Conservation (phyloP, 2,888 invertebrate genomes). For the Muscina levida region DNA sequence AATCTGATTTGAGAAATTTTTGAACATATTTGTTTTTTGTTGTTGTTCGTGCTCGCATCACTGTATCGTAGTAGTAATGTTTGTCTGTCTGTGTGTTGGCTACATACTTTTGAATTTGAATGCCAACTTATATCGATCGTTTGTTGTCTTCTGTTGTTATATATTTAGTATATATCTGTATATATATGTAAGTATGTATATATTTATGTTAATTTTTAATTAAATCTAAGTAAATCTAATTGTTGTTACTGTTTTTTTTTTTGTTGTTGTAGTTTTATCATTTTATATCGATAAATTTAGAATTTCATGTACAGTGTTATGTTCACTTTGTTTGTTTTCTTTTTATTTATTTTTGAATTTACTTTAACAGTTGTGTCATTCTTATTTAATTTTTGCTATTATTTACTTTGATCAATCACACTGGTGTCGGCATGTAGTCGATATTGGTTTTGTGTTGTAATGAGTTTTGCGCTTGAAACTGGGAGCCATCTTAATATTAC, state of each 20-base stretch:
- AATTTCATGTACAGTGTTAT: conserved; percentile 68
- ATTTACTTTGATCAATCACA: no score
- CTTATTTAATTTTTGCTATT: conserved; percentile 19
- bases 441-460: conserved; percentile 7
- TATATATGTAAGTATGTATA: conserved; percentile 43
- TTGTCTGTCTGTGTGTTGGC: no score
- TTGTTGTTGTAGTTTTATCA: conserved; percentile 5
- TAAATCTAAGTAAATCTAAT: conserved; percentile 50
- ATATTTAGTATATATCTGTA: no score
- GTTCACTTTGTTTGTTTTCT: conserved; percentile 56
- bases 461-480: conserved; percentile 1
- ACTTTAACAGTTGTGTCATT: conserved; percentile 11
- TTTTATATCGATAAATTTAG: conserved; percentile 64
- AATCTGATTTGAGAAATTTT: conserved; percentile 50
- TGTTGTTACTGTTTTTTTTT: conserved; percentile 40
- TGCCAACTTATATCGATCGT: no score
- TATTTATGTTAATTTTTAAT: conserved; percentile 30
- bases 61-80: no score
- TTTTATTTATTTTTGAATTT: conserved; percentile 37
- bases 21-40: conserved; percentile 55
- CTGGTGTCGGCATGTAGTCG: no score
- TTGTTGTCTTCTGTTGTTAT: no score
- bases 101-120: no score
- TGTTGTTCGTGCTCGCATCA: no score
- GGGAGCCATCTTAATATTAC: conserved; percentile 15